Percentiles rank a stretch among this genome's conserved stretches.
Conservation (phyloP, 2,888 invertebrate genomes). For the Diabrotica balteata region DNA sequence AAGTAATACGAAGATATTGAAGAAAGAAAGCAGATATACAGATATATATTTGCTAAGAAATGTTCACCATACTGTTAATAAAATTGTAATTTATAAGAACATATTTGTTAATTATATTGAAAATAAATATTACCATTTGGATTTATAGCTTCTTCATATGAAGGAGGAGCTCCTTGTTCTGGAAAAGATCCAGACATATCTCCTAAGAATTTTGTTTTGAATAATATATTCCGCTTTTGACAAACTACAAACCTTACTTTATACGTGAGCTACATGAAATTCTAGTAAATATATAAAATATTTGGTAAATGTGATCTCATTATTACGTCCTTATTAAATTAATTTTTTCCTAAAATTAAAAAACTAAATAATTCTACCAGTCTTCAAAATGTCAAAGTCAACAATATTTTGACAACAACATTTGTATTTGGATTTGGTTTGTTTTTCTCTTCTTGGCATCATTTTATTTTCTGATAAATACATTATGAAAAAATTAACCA, state of each 20-base stretch:
- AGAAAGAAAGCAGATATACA: too few relatives aligned
- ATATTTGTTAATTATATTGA: conserved; percentile 1
- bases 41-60: too few relatives aligned
- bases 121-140: conserved; percentile 62
- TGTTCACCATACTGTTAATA: too few relatives aligned
- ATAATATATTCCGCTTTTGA: too few relatives aligned
- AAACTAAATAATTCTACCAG: conserved; percentile 1
- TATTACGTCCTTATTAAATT: neutral
- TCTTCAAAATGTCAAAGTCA: neutral
- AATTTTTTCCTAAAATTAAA: neutral
- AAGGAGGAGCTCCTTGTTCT: conserved; percentile 64
- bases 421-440: too few relatives aligned
- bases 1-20: too few relatives aligned
- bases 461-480: too few relatives aligned
- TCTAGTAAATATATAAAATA: neutral
- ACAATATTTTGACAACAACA: neutral
- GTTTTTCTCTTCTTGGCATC: too few relatives aligned
- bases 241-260: too few relatives aligned
- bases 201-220: neutral
- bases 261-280: neutral
- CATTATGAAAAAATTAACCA: too few relatives aligned
- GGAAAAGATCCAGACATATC: conserved; percentile 35
- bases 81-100: too few relatives aligned
- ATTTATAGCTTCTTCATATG: conserved; percentile 69
- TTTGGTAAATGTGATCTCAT: neutral